Evolutionary conservation across 2,113 vertebrate genomes (phyloP), one percentile per base, ranked within the genome.

Genomic region (Salvator merianae): DNA sequence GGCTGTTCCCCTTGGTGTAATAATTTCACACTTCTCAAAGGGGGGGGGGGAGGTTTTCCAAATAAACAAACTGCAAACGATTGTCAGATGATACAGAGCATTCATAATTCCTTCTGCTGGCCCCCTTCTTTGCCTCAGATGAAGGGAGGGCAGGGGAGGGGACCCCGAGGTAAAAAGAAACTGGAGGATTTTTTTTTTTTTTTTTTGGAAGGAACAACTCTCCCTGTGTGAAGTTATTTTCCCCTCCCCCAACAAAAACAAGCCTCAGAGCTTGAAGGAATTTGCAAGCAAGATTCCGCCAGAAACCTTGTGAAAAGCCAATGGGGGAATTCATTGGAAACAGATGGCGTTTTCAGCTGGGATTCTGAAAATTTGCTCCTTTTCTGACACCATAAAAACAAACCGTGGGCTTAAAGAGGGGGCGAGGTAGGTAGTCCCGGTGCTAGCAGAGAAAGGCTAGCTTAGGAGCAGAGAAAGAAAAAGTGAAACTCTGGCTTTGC

Each of bases 171-270:
- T 93, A 92, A 94, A 92, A 94, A 96, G 95, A 94, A 96, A 96
- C 93, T 88, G 91, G 94, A 96, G 95, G 94, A 92, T 94, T 96
- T 83, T 68, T 14, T 53, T 53, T 53, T 14, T 53, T 53, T 53
- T 14, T 53, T 59, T 59, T 93, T 92, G 94, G 92, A 94, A 96
- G 94, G 96, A 97, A 97, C 96, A 97, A 96, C 96, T 92, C 95
- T 93, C 95, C 93, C 96, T 96, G 96, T 97, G 96, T 97, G 96
- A 95, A 95, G 94, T 93, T 90, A 93, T 93, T 88, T 92, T 91
- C 96, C 97, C 97, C 94, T 96, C 96, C 97, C 97, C 97, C 98
- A 97, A 97, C 97, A 95, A 97, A 96, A 98, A 97, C 96, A 97
- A 97, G 95, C 93, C 94, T 95, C 93, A 82, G 92, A 94, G 96